A percentile compares a stretch with the other conserved stretches of the same genome.
phyloP scores from a whole-genome alignment of 2,888 invertebrate species.

The Hipparchia semele region DNA sequence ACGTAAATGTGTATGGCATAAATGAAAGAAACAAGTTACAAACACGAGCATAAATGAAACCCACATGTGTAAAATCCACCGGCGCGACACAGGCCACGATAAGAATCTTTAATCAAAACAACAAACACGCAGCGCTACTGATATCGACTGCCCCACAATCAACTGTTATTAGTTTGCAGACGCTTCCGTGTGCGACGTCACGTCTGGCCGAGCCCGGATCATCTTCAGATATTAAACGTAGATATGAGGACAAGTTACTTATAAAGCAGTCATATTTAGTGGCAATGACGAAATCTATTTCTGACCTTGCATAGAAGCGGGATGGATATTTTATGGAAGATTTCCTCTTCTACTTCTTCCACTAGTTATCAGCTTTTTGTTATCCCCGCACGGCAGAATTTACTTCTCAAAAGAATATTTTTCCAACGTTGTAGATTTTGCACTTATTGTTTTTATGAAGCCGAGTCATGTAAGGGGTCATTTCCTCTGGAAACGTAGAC shows the following conservation, averaged over 20 bases:
- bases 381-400: no score
- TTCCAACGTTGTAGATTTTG: no score
- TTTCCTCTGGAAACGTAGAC: background rate
- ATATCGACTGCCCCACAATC: background rate
- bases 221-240: background rate
- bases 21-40: background rate
- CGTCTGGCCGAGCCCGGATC: background rate
- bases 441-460: no score
- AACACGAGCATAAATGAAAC: background rate
- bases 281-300: background rate
- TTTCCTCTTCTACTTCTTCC: no score
- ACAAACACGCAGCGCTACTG: background rate
- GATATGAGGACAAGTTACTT: background rate
- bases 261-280: no score
- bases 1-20: no score
- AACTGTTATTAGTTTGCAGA: background rate
- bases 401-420: no score
- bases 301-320: no score
- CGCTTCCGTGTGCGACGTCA: background rate
- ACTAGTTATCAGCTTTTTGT: no score
- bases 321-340: no score
- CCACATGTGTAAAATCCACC: background rate
- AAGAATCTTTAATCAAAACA: slow-evolving; percentile 2
- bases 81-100: background rate
- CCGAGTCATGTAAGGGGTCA: background rate